These are phyloP conservation scores for Mayetiola destructor DNA, from an alignment of 2,888 invertebrate genomes.

Conservation along the genomic window DNA sequence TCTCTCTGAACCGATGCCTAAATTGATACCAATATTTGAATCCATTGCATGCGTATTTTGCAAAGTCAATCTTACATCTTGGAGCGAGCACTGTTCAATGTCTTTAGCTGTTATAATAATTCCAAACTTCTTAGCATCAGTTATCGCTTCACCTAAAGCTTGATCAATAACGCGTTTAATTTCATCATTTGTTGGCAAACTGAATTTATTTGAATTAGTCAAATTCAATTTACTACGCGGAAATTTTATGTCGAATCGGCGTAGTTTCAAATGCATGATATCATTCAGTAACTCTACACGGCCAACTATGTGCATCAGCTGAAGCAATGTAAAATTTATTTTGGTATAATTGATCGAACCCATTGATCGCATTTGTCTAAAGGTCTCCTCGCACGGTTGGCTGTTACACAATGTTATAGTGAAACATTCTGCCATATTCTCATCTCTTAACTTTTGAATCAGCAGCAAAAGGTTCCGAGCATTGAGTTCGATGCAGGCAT, in stretches of 20 bases:
- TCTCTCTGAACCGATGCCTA: too few relatives aligned
- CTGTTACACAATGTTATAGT: neutral
- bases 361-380: neutral
- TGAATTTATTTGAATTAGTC: neutral
- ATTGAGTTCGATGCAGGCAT: neutral
- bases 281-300: neutral
- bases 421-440: neutral
- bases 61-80: too few relatives aligned
- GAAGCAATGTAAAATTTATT: neutral
- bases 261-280: neutral
- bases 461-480: neutral
- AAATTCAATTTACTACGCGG: neutral
- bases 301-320: neutral
- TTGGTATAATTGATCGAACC: neutral
- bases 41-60: too few relatives aligned
- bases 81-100: neutral
- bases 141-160: neutral
- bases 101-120: neutral
- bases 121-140: neutral
- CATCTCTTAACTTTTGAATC: neutral
- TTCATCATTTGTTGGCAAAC: neutral
- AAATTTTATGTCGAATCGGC: neutral
- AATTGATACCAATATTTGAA: too few relatives aligned
- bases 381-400: neutral
- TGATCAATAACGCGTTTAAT: neutral